A percentile compares a stretch with the other conserved stretches of the same genome.
Evolutionary conservation across 2,797 vertebrate species (phyloP).

Genomic region (Phaenicophaeus curvirostris): DNA sequence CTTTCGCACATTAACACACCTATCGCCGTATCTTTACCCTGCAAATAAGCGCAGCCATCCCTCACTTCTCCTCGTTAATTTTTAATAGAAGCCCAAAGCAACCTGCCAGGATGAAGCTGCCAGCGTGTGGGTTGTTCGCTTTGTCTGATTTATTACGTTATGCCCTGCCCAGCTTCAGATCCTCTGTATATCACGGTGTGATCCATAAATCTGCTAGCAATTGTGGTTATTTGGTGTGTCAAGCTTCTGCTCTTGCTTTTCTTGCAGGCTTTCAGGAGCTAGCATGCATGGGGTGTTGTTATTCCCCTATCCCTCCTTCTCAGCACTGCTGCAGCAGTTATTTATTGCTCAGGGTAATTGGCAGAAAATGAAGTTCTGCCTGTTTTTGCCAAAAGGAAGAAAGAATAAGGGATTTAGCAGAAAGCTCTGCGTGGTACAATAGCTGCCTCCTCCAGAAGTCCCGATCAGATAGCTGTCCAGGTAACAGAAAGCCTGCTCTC

Average conservation of each 20-base stretch:
- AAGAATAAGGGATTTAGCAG: not conserved
- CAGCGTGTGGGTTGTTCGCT: too few species aligned
- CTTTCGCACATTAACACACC: not conserved
- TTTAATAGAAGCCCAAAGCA: not conserved
- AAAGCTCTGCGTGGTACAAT: too few species aligned
- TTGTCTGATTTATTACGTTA: not conserved
- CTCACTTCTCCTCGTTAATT: not conserved
- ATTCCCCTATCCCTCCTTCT: not conserved
- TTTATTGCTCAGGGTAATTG: not conserved
- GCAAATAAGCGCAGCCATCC: not conserved
- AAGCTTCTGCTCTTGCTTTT: not conserved
- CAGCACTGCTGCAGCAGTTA: not conserved
- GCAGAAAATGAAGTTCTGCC: not conserved
- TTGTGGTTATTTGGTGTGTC: not conserved
- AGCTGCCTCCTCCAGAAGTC: not conserved
- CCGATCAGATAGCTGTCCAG: not conserved
- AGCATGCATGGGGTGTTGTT: not conserved
- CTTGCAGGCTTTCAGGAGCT: not conserved
- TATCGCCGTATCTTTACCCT: not conserved
- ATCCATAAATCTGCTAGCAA: not conserved
- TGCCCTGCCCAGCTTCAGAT: not conserved
- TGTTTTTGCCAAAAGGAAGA: not conserved
- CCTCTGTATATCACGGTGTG: not conserved
- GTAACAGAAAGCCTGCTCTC: not conserved
- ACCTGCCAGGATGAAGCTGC: not conserved